Conservation (phyloP, 2,113 vertebrate genomes). For the Amblyornis subalaris region DNA sequence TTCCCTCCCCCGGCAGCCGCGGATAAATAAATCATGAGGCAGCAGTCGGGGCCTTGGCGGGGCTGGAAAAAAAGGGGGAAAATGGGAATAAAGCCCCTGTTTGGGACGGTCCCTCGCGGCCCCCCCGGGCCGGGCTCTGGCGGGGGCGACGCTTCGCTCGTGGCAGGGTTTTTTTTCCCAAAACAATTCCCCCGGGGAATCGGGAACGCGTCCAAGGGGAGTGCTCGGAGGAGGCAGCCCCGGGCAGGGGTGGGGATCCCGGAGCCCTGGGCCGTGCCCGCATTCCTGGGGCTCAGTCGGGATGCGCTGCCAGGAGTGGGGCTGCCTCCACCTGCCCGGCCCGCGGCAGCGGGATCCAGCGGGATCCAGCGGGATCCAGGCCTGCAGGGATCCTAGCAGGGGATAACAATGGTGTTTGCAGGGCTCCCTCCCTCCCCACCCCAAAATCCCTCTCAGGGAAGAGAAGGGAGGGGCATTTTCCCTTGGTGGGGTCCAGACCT, state of each 20-base stretch:
- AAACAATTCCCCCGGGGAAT: not conserved
- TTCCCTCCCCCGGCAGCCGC: not conserved
- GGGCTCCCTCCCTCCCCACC: not conserved
- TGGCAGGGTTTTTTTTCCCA: not conserved
- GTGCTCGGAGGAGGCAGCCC: not conserved
- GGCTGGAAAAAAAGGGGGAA: not conserved
- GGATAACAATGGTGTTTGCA: rapidly evolving
- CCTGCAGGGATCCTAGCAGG: too few relatives aligned
- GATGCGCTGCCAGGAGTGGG: not conserved
- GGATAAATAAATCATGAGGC: conserved; percentile 34
- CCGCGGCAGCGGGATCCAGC: rapidly evolving
- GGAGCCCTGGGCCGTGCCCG: not conserved
- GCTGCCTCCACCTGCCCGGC: not conserved
- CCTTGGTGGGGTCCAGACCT: not conserved
- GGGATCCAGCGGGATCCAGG: rapidly evolving
- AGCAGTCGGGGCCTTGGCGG: not conserved
- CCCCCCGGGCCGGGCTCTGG: not conserved
- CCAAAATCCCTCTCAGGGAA: not conserved
- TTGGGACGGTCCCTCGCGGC: rapidly evolving
- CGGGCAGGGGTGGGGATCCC: not conserved
- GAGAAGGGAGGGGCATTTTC: not conserved
- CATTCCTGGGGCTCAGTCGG: not conserved
- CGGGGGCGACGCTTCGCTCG: not conserved
- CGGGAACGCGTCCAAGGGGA: not conserved
- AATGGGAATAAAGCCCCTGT: rapidly evolving